Evolutionary conservation across 2,797 vertebrate genomes (phyloP).

Genomic region (Serranus cabrilla): DNA sequence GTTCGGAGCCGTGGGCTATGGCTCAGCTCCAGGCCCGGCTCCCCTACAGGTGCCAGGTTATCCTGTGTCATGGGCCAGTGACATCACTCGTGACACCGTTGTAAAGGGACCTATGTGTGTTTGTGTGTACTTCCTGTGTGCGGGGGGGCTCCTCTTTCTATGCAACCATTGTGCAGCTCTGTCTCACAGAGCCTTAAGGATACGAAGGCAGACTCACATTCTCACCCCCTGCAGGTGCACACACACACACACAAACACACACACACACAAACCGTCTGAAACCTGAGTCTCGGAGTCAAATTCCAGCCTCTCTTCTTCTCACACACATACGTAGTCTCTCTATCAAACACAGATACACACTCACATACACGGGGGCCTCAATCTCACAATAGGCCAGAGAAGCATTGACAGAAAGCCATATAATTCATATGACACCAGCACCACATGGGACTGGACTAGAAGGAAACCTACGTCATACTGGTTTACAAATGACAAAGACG

Average conservation of each 20-base stretch:
- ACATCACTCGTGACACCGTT: slow-evolving; percentile 48
- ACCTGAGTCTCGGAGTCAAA: slow-evolving; percentile 70
- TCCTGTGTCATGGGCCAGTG: slow-evolving; percentile 47
- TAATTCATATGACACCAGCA: slow-evolving; percentile 60
- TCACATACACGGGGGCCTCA: slow-evolving; percentile 35
- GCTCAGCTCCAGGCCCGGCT: neutral
- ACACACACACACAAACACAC: slow-evolving; percentile 11
- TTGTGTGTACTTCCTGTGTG: slow-evolving; percentile 51
- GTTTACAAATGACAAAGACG: slow-evolving; percentile 55
- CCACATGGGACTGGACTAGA: slow-evolving; percentile 40
- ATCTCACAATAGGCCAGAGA: slow-evolving; percentile 41
- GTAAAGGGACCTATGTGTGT: slow-evolving; percentile 47
- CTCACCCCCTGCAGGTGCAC: slow-evolving; percentile 23
- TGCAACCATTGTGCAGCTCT: slow-evolving; percentile 31
- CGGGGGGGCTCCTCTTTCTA: slow-evolving; percentile 44
- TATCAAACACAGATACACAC: slow-evolving; percentile 12
- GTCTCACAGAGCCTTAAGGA: slow-evolving; percentile 12
- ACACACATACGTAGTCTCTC: slow-evolving; percentile 5
- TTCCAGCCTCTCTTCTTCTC: slow-evolving; percentile 50
- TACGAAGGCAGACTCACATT: slow-evolving; percentile 25
- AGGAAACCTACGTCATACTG: slow-evolving; percentile 59
- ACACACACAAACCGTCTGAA: slow-evolving; percentile 46
- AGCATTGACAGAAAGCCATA: slow-evolving; percentile 51
- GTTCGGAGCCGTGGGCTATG: slow-evolving; percentile 5
- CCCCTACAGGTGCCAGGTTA: slow-evolving; percentile 37